Conservation (phyloP, 2,797 vertebrate species). For the Lophius americanus region DNA sequence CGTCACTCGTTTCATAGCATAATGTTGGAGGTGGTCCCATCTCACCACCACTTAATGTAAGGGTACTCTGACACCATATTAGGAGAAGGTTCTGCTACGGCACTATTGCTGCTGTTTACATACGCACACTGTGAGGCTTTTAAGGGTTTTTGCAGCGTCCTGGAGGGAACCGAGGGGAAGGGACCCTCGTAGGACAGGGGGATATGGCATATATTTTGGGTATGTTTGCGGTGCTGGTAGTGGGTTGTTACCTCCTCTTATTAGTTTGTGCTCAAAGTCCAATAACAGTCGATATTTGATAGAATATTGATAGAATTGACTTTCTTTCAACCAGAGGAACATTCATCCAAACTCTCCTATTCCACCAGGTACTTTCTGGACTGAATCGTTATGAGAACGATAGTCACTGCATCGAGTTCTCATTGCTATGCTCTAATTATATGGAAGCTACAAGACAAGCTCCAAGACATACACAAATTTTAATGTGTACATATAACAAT, state of each 20-base stretch:
- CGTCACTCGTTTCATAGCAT: constrained; percentile 10
- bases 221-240: background rate
- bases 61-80: constrained; percentile 52
- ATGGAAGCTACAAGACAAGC: background rate
- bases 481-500: background rate
- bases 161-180: constrained; percentile 10
- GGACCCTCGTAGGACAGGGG: constrained; percentile 13
- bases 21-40: constrained; percentile 20
- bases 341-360: background rate
- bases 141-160: constrained; percentile 25
- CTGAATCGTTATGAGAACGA: constrained; percentile 2
- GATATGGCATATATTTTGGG: background rate
- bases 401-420: background rate
- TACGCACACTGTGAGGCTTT: constrained; percentile 35
- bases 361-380: background rate
- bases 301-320: background rate
- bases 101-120: constrained; percentile 54
- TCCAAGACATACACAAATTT: background rate
- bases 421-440: background rate
- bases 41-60: constrained; percentile 27
- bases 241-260: constrained; percentile 38
- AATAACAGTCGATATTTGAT: constrained; percentile 21
- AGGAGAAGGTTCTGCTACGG: constrained; percentile 43
- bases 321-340: constrained; percentile 2
- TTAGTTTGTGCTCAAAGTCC: constrained; percentile 25